phyloP scores from a whole-genome alignment of 2,888 invertebrate species.

The Aleiodes alternator region DNA sequence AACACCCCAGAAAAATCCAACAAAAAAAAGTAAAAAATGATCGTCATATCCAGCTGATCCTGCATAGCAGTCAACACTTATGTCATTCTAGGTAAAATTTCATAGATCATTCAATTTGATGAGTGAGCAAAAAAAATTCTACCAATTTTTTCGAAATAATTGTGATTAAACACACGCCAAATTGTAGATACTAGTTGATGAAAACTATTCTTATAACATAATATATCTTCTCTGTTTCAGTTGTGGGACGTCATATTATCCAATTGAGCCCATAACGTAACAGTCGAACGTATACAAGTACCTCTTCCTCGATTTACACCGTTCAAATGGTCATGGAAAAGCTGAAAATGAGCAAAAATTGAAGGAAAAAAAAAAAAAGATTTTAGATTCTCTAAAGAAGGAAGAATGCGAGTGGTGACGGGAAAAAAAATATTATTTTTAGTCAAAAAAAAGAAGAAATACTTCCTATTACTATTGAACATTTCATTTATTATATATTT shows the following conservation, averaged over 20 bases:
- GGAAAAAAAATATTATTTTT: neutral
- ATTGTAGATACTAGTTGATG: neutral
- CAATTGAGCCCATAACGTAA: conserved; percentile 43
- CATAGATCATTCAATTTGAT: conserved; percentile 40
- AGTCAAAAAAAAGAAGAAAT: conserved; percentile 19
- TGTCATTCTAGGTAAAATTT: conserved; percentile 66
- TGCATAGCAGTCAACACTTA: conserved; percentile 69
- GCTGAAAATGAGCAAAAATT: conserved; percentile 6
- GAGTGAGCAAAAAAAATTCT: conserved; percentile 19
- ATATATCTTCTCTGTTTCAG: conserved; percentile 40
- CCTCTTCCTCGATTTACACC: conserved; percentile 29
- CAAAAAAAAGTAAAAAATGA: conserved; percentile 80
- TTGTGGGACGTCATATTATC: conserved; percentile 41
- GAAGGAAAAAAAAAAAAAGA: conserved; percentile 1
- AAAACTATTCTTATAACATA: conserved; percentile 8
- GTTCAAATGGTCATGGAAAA: conserved; percentile 15
- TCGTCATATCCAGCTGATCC: conserved; percentile 70
- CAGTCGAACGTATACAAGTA: conserved; percentile 42
- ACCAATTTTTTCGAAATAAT: conserved; percentile 21
- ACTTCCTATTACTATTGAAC: conserved; percentile 28
- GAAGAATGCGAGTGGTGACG: conserved; percentile 21
- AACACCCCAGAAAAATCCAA: conserved; percentile 86
- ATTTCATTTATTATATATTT: conserved; percentile 25
- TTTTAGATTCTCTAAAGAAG: neutral
- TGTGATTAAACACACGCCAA: conserved; percentile 6